Evolutionary conservation across 2,113 vertebrate species (phyloP), one percentile per base, ranked within the genome.

Genomic region (Ardeotis arabs): DNA sequence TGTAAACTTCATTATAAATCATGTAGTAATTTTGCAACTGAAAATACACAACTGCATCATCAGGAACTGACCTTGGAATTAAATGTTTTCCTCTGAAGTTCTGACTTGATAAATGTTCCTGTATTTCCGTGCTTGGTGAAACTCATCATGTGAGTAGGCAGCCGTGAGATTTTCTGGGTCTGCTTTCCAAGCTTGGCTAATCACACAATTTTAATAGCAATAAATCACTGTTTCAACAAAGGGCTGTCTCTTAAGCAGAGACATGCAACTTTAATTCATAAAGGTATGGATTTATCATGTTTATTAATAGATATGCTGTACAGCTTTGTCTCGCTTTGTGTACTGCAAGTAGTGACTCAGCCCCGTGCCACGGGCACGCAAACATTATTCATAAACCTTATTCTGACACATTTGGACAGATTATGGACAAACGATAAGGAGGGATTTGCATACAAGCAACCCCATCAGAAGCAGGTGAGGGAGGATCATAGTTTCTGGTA

Each of bases 391-490:
- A 89, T 92, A 92, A 94, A 84, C 92, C 90, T 79, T 81, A 86
- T 94, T 96, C 95, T 96, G 84, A 73, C 92, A 95, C 90, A 72
- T 87, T 82, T 89, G 89, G 95, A 84, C 83, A 96, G 76, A 91
- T 96, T 79, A 92, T 68, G 62, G 80, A 87, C 73, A 72, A 90
- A 60, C 0, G 11, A 79, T 92, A 84, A 79, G 80, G 58, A 82
- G 15, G 53, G 64, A 87, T 93, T 96, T 95, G 86, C 90, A 92
- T 90, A 73, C 19, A 59, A 60, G 80, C 70, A 79, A 49, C 50
- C 39, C 62, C 49, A 68, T 91, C 73, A 89, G 73, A 90, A 64
- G 56, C 53, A 37, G 35, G 50, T 68, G 56, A 94, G 35, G 77
- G 47, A 75, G 27, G 56, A 87, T 84, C 81, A 31, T 6, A 28